phyloP scores from a whole-genome alignment of 2,797 vertebrate genomes.

The Prionace glauca region DNA sequence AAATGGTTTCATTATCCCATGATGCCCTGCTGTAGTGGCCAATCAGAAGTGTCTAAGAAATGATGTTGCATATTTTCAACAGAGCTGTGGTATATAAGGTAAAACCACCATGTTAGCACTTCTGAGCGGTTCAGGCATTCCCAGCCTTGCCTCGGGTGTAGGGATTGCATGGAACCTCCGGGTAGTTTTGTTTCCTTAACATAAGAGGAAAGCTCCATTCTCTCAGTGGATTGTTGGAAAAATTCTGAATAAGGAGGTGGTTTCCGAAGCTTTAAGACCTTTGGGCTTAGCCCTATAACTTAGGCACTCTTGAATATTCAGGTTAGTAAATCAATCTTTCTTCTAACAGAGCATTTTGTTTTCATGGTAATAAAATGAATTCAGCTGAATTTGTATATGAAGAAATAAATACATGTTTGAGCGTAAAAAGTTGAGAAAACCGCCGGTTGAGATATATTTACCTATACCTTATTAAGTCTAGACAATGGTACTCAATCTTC shows the following conservation, averaged over 20 bases:
- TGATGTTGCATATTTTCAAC: conserved; percentile 60
- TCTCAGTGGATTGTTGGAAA: conserved; percentile 78
- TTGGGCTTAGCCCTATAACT: conserved; percentile 80
- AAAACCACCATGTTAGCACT: conserved; percentile 67
- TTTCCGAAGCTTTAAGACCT: conserved; percentile 58
- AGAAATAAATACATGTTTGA: not conserved
- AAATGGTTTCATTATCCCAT: conserved; percentile 60
- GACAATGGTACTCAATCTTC: not conserved
- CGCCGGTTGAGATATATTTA: not conserved
- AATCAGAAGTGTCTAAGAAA: conserved; percentile 56
- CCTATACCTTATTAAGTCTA: not conserved
- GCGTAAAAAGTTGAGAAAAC: not conserved
- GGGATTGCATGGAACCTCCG: conserved; percentile 78
- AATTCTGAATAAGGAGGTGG: conserved; percentile 77
- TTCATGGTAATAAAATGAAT: not conserved
- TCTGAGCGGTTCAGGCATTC: conserved; percentile 95
- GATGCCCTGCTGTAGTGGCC: conserved; percentile 55
- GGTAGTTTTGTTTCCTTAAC: conserved; percentile 83
- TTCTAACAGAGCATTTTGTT: conserved; percentile 41
- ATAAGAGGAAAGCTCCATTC: conserved; percentile 76
- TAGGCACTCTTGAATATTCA: conserved; percentile 80
- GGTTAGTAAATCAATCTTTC: conserved; percentile 66
- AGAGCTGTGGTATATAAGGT: conserved; percentile 69
- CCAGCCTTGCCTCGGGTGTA: conserved; percentile 98
- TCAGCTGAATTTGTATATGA: not conserved